Conservation (phyloP, 2,888 invertebrate genomes). For the Pandemis cinnamomeana region DNA sequence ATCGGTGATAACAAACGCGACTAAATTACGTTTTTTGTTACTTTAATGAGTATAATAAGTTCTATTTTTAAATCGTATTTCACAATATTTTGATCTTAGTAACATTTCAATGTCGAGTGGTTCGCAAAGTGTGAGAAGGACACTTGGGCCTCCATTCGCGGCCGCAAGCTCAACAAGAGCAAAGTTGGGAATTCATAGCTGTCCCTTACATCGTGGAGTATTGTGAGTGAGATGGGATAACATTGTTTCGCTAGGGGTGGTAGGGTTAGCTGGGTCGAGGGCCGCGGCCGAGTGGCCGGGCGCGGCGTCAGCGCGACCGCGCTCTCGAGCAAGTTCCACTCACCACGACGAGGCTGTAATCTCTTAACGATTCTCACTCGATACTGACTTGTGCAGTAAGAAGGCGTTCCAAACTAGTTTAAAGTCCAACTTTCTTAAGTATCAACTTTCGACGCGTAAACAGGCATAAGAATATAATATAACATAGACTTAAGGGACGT, state of each 20-base stretch:
- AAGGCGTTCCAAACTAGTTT: background rate
- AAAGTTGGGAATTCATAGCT: conserved; percentile 15
- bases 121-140: conserved; percentile 20
- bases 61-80: background rate
- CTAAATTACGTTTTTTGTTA: too few relatives aligned
- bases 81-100: conserved; percentile 8
- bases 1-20: too few relatives aligned
- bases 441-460: too few relatives aligned
- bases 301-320: conserved; percentile 50
- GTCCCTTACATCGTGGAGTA: conserved; percentile 16
- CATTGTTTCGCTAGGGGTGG: conserved; percentile 13
- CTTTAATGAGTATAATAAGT: too few relatives aligned
- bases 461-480: too few relatives aligned
- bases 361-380: conserved; percentile 48
- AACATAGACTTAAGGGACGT: too few relatives aligned
- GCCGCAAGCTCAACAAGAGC: conserved; percentile 6
- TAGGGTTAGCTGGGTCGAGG: conserved; percentile 43
- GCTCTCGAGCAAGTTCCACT: conserved; percentile 47
- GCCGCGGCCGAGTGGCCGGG: conserved; percentile 47
- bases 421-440: background rate
- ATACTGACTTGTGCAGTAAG: conserved; percentile 32
- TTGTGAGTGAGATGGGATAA: conserved; percentile 26
- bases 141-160: conserved; percentile 11
- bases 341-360: conserved; percentile 53
- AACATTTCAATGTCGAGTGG: conserved; percentile 36